A percentile compares a stretch with the other conserved stretches of the same genome.
Conservation (phyloP, 2,113 vertebrate species). For the Trematocara variabile region DNA sequence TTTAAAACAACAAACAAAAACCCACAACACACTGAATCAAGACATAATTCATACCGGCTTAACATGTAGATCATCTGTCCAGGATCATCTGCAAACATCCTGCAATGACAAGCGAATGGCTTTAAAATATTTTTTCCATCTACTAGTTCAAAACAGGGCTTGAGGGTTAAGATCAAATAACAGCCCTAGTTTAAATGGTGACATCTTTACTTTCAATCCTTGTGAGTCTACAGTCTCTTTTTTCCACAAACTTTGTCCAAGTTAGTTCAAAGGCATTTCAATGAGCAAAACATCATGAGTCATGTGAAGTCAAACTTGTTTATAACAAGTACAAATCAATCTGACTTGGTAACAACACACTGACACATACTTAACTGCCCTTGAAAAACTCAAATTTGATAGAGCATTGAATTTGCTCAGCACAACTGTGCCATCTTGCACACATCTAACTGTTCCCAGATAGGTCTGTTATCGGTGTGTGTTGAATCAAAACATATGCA, state of each 20-base stretch:
- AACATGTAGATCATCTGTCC: constrained; percentile 73
- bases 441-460: neutral
- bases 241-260: neutral
- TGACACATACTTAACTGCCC: neutral
- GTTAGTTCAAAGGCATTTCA: neutral
- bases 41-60: constrained; percentile 57
- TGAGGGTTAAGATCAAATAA: neutral
- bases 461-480: neutral
- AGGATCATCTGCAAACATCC: constrained; percentile 70
- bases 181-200: neutral
- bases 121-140: neutral
- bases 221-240: neutral
- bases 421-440: neutral
- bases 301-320: neutral
- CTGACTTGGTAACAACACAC: neutral
- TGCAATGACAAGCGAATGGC: constrained; percentile 21
- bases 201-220: neutral
- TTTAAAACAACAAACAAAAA: neutral
- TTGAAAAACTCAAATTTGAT: neutral
- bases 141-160: neutral
- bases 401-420: neutral
- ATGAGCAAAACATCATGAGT: neutral
- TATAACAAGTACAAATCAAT: neutral
- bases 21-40: neutral
- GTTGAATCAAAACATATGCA: neutral